These are phyloP conservation scores for Crax fasciolata DNA, from an alignment of 2,797 vertebrate genomes.

Conservation along the genomic window DNA sequence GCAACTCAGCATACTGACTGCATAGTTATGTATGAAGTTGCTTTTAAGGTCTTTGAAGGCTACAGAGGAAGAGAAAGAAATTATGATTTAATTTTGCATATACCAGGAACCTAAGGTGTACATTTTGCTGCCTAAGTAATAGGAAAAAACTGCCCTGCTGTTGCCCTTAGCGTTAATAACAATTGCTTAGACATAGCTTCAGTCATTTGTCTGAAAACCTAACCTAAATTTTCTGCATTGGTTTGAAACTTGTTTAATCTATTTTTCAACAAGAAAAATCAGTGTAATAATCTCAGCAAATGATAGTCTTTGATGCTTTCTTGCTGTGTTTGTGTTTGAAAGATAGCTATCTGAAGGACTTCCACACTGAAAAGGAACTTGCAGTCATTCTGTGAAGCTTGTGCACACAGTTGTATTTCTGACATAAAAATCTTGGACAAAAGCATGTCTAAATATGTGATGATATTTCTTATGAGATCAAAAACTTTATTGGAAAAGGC, in stretches of 20 bases:
- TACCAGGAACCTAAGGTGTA: not conserved
- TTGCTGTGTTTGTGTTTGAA: conserved; percentile 26
- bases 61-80: not conserved
- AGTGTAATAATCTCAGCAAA: conserved; percentile 23
- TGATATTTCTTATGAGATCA: conserved; percentile 39
- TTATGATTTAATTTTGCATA: not conserved
- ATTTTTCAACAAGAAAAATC: conserved; percentile 43
- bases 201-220: conserved; percentile 35
- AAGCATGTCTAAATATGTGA: conserved; percentile 4
- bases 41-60: not conserved
- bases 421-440: conserved; percentile 21
- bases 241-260: conserved; percentile 36
- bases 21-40: not conserved
- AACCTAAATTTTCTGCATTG: conserved; percentile 31
- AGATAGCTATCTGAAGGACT: conserved; percentile 29
- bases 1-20: not conserved
- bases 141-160: not conserved
- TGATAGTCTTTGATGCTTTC: conserved; percentile 30
- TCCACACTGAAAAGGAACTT: not conserved
- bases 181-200: not conserved
- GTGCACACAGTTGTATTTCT: not conserved
- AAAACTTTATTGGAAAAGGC: conserved; percentile 51
- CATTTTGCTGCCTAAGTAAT: not conserved
- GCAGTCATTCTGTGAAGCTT: not conserved
- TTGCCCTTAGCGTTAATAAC: conserved; percentile 7